Base-by-base conservation (phyloP, 2,113 vertebrate genomes). In the Grammomys surdaster region DNA sequence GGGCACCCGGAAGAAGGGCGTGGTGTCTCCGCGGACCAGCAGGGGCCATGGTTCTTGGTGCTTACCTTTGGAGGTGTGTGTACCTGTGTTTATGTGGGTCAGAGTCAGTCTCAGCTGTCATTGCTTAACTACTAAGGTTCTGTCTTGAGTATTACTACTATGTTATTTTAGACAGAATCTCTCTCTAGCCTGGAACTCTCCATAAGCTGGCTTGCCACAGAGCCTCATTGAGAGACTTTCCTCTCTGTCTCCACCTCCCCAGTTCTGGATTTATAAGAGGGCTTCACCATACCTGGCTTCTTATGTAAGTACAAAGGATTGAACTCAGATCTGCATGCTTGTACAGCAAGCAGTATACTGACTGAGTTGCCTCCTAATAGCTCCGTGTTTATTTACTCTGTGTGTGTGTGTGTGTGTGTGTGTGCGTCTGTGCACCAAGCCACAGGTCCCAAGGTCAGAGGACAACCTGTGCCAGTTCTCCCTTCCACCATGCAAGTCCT, bases 11-110 rank as follows among this genome's bases (percentile, higher is more conserved):
- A 90, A 17, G 40, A 24, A 13, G n/a, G 13, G 11, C 2, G 3
- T 3, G 4, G 19, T 8, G 36, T 65, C 69, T 20, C 26, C 3
- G 0, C 0, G n/a, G 7, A 28, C 28, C 85, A 33, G 8, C 8
- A 46, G 46, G 76, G 65, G 6, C 4, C 12, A 10, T 46, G n/a
- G 7, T 12, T n/a, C 58, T 26, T 65, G 36, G 11, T 43, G 43
- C 6, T 43, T 63, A 4, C 8, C 58, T 26, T 60, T 40, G 11
- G 22, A 40, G 20, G 13, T n/a, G 28, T 36, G 31, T 40, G 16
- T n/a, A 7, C 26, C 6, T 84, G 11, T 63, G 54, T 58, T 58
- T 56, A 12, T 58, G 19, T 56, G 54, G 6, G 33, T 60, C 24
- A 28, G 8, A 36, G 16, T 86, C 28, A 13, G 65, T 31, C 84